Base-by-base conservation (phyloP, 2,797 vertebrate species). In the Otolemur crassicaudatus region DNA sequence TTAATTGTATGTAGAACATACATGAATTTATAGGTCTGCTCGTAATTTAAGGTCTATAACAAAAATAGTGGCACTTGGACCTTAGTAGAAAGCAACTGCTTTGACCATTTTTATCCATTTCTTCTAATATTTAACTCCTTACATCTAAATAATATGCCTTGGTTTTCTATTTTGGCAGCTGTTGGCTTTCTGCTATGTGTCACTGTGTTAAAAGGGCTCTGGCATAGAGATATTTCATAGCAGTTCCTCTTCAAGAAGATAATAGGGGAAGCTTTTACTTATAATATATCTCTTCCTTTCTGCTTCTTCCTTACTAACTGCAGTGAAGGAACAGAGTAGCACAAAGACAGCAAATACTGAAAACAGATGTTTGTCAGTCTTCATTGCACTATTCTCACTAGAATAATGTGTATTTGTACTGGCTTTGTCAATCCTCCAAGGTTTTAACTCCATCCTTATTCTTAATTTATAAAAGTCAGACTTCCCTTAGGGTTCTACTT, bases 91-190 rank as follows among this genome's bases (percentile, higher is more conserved):
- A 19, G 22, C 49, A 80, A 65, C 46, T 83, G 22, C 40, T 75
- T 84, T 27, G 6, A 87, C 79, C 22, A 69, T 65, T 83, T 94
- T 77, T 84, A 43, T 87, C 17, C 22, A 81, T 70, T 70, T 91
- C 29, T 87, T 90, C 25, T 79, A 58, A 17, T 87, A 43, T 56
- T 91, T 67, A 90, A 90, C 49, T 97, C 79, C 34, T 37, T 63
- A 8, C 69, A 0, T 81, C 80, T 94, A 92, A 92, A 53, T 85
- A 69, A 69, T 77, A 75, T 72, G 20, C 43, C 37, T 73, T 84
- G 17, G 19, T 43, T 93, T 91, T 83, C 53, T 14, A 23, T 76
- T 72, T 70, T 67, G 16, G 40, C 7, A n/a, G 46, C 11, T 34
- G 56, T 86, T 80, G 83, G 11, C 23, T n/a, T 7, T 56, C 11